Base-by-base conservation (phyloP, 2,888 invertebrate genomes). In the Papilio gigon region DNA sequence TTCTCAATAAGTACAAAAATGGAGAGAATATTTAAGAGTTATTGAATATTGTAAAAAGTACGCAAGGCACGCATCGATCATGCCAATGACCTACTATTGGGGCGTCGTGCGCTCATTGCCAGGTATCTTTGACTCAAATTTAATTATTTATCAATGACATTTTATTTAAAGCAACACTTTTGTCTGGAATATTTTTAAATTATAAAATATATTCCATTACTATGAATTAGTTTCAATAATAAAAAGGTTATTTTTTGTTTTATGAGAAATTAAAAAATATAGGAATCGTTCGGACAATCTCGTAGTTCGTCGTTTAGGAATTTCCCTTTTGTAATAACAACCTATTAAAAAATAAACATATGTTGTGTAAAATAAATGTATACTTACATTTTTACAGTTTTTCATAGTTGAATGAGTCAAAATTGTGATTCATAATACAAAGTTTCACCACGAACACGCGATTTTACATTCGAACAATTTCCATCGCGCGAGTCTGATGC, bases 1-100 rank as follows among this genome's bases (percentile, higher is more conserved):
- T n/a, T n/a, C n/a, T n/a, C n/a, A n/a, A n/a, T n/a, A n/a, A n/a
- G n/a, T n/a, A n/a, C n/a, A n/a, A n/a, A n/a, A n/a, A n/a, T n/a
- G n/a, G n/a, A n/a, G n/a, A n/a, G n/a, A n/a, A n/a, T n/a, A 37
- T 12, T 12, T 8, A 33, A 33, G 8, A 5, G 11, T 37, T 37
- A 37, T 12, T 33, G 33, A 5, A 37, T 4, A 11, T 20, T 3
- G 11, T 27, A 20, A 25, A 50, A 25, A 27, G 50, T 50, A 11
- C 22, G 50, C 4, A 53, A 5, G 50, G 14, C 50, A 53, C 27
- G 50, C n/a, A 53, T 1, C n/a, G 50, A 17, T 17, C 12, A 35
- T 66, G 66, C 60, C 60, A 66, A 59, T 66, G 66, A 66, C 66
- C 66, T 60, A 60, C 33, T 65, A 22, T 44, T 60, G 47, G 47